Conservation (phyloP, 2,113 vertebrate genomes). For the Neogale vison region DNA sequence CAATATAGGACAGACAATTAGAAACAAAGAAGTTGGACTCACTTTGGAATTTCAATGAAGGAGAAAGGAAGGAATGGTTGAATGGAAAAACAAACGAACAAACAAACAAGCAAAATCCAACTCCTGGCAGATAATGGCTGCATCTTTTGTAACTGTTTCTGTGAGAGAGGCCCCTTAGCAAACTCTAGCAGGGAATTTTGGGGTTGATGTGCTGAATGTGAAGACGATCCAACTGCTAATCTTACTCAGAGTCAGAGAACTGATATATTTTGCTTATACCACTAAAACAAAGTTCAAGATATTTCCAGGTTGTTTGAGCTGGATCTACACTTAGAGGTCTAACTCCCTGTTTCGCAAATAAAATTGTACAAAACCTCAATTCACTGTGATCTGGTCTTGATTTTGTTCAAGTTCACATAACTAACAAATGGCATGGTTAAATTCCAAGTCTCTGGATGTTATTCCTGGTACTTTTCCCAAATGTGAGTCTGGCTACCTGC, state of each 20-base stretch:
- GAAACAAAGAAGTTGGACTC: not conserved
- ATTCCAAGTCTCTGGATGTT: not conserved
- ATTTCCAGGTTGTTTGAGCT: not conserved
- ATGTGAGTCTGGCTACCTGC: not conserved
- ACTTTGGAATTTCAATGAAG: not conserved
- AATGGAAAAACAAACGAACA: not conserved
- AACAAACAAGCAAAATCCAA: not conserved
- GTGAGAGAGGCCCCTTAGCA: not conserved
- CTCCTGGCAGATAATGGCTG: not conserved
- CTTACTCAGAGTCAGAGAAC: not conserved
- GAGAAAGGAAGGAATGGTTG: not conserved
- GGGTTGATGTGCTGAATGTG: not conserved
- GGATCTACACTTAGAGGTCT: not conserved
- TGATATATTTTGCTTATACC: not conserved
- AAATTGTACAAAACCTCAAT: not conserved
- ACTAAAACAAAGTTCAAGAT: not conserved
- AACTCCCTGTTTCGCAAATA: not conserved
- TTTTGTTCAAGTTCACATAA: not conserved
- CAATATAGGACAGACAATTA: not conserved
- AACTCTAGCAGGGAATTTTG: not conserved
- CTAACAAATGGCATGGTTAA: not conserved
- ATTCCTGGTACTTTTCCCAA: not conserved
- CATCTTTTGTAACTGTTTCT: not conserved
- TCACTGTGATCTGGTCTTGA: not conserved
- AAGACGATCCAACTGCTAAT: not conserved